A percentile compares a stretch with the other conserved stretches of the same genome.
These are phyloP conservation scores for Penaeus chinensis DNA, from an alignment of 1,140 invertebrate species.

Conservation along the genomic window DNA sequence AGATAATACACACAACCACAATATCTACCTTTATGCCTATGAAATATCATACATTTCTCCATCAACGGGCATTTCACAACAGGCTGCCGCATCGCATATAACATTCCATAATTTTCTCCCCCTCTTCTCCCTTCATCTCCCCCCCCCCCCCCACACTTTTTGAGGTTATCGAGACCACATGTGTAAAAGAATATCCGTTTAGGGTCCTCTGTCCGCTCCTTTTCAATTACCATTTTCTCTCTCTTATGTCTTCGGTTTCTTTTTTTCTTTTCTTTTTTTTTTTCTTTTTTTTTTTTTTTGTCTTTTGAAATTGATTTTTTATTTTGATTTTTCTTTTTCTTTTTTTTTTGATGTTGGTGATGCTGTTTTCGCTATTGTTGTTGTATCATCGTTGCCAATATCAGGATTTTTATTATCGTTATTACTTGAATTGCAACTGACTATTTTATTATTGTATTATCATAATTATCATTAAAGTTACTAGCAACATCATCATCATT, in stretches of 20 bases:
- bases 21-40: too few species aligned
- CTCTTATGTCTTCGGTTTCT: not conserved
- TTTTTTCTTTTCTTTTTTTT: not conserved
- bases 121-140: constrained; percentile 1
- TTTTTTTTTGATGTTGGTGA: not conserved
- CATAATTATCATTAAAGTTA: too few species aligned
- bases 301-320: not conserved
- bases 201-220: not conserved
- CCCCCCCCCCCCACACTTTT: not conserved
- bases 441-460: too few species aligned
- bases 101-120: not conserved
- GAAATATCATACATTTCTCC: not conserved
- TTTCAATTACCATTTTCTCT: constrained; percentile 11
- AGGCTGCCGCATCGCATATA: not conserved
- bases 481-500: too few species aligned
- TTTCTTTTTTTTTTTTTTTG: not conserved
- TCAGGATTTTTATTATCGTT: not conserved
- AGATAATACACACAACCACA: too few species aligned
- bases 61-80: not conserved
- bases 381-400: too few species aligned
- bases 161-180: not conserved
- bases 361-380: not conserved
- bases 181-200: too few species aligned
- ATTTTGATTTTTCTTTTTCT: too few species aligned
- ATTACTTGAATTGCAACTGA: too few species aligned